A percentile compares a stretch with the other conserved stretches of the same genome.
Conservation (phyloP, 1,140 invertebrate genomes). For the Drosophila prosaltans region DNA sequence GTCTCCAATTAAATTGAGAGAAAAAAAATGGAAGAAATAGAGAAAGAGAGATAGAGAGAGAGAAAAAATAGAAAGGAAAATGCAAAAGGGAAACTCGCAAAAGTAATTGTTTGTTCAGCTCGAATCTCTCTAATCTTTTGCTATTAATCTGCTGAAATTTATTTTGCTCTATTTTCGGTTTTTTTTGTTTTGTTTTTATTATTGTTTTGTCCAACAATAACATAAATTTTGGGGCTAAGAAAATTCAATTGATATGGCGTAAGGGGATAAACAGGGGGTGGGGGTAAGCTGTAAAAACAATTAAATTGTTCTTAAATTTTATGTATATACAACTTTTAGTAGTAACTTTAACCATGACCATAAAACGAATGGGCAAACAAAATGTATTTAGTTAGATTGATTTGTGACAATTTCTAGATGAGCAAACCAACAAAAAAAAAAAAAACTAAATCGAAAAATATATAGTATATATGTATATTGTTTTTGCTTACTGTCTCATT, state of each 20-base stretch:
- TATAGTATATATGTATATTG: neutral
- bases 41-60: constrained; percentile 1
- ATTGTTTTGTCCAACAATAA: constrained; percentile 50
- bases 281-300: constrained; percentile 36
- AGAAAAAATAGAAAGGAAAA: constrained; percentile 6
- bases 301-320: constrained; percentile 31
- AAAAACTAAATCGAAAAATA: constrained; percentile 12
- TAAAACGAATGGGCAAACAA: constrained; percentile 51
- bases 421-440: constrained; percentile 21
- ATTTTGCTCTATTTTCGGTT: constrained; percentile 35
- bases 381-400: constrained; percentile 33
- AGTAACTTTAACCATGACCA: constrained; percentile 33
- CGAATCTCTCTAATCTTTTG: constrained; percentile 42
- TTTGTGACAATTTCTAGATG: constrained; percentile 48
- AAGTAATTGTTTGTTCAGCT: constrained; percentile 28
- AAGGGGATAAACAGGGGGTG: constrained; percentile 3
- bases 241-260: constrained; percentile 1
- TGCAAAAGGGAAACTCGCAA: constrained; percentile 15
- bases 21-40: neutral
- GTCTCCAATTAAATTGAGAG: constrained; percentile 8
- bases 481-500: constrained; percentile 88
- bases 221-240: constrained; percentile 33
- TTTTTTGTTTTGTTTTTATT: constrained; percentile 19
- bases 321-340: constrained; percentile 14
- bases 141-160: constrained; percentile 60